Evolutionary conservation across 2,113 vertebrate genomes (phyloP).

Genomic region (Laticauda laticaudata): DNA sequence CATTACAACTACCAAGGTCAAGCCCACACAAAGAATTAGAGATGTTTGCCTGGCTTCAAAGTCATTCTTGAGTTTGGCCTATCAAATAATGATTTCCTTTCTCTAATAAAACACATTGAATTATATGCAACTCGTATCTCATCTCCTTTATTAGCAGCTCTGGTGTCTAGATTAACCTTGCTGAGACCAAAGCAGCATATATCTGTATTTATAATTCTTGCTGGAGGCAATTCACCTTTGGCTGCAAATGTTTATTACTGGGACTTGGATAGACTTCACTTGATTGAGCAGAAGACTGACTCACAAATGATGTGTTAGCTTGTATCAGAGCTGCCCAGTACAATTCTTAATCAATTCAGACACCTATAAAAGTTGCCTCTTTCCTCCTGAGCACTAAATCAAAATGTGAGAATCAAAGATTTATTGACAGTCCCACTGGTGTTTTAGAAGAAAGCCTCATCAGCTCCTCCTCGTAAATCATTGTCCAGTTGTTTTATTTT

Average conservation of each 20-base stretch:
- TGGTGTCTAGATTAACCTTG: neutral
- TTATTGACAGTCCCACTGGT: slow-evolving; percentile 46
- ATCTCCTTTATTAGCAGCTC: neutral
- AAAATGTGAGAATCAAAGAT: slow-evolving; percentile 50
- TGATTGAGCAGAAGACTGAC: slow-evolving; percentile 2
- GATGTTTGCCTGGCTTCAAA: accelerated
- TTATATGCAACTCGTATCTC: neutral
- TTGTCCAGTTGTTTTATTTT: slow-evolving; percentile 41
- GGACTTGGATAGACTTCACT: neutral
- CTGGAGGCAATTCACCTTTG: accelerated
- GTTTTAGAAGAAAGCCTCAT: slow-evolving; percentile 52
- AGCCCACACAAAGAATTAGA: neutral
- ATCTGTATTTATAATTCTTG: accelerated
- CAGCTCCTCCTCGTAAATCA: slow-evolving; percentile 41
- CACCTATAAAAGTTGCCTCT: slow-evolving; percentile 56
- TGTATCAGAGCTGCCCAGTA: neutral
- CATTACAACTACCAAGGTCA: neutral
- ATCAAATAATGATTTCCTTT: accelerated
- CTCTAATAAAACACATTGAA: neutral
- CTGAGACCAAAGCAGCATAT: neutral
- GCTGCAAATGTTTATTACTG: neutral
- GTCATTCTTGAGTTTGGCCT: neutral
- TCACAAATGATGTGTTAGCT: neutral
- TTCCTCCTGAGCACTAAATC: slow-evolving; percentile 41
- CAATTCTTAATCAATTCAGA: slow-evolving; percentile 48